Conservation (phyloP, 2,797 vertebrate genomes). For the Ctenosaura bakeri region DNA sequence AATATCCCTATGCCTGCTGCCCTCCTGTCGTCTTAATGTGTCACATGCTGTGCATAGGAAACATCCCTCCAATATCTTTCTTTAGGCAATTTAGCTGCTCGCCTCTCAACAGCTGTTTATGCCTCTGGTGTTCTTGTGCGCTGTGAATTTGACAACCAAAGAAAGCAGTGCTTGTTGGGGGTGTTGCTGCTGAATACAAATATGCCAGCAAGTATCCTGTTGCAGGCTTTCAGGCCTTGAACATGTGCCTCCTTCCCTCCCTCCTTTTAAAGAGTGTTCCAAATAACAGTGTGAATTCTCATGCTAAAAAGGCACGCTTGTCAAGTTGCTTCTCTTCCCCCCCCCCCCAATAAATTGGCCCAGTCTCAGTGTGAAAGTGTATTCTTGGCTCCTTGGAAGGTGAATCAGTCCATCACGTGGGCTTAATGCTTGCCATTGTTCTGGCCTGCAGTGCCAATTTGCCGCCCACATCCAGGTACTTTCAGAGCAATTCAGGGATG, state of each 20-base stretch:
- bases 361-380: conserved; percentile 54
- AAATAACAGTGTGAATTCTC: conserved; percentile 48
- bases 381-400: conserved; percentile 66
- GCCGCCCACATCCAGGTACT: conserved; percentile 55
- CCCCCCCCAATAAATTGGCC: conserved; percentile 52
- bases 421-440: conserved; percentile 68
- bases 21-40: neutral
- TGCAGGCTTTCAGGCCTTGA: conserved; percentile 31
- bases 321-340: conserved; percentile 49
- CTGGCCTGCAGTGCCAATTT: conserved; percentile 55
- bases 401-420: conserved; percentile 55
- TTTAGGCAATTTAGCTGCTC: neutral
- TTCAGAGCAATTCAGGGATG: conserved; percentile 48
- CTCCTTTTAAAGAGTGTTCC: conserved; percentile 11
- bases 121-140: neutral
- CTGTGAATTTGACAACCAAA: neutral
- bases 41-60: neutral
- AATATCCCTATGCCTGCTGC: neutral
- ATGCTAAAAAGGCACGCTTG: conserved; percentile 62
- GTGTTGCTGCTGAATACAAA: conserved; percentile 4
- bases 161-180: neutral
- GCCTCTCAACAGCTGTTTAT: neutral
- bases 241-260: conserved; percentile 45
- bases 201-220: conserved; percentile 46
- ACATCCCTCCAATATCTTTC: neutral